Base-by-base conservation (phyloP, 2,888 invertebrate species). In the Tethea ocularis region DNA sequence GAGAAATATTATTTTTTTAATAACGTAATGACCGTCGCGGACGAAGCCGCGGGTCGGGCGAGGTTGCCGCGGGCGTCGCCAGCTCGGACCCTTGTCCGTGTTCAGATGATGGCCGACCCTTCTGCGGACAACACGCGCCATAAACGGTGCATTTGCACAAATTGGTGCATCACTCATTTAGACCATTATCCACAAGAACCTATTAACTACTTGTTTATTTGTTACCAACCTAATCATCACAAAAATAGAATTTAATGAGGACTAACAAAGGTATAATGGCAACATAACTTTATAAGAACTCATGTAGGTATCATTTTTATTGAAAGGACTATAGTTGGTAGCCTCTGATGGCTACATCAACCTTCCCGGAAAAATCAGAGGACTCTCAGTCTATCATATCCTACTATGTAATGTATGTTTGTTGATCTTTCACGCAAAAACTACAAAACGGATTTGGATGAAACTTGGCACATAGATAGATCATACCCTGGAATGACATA, bases 21-120 rank as follows among this genome's bases (percentile, higher is more conserved):
- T 81, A 81, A 79, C 81, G 79, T 82, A 82, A 84, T 86, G 72
- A 81, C 75, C 68, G 72, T 69, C 64, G 70, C 60, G 61, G 62
- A 38, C 60, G 62, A 58, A 61, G 65, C 68, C 69, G 71, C 68
- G 63, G 67, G 70, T 15, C 38, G 1, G n/a, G 3, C 38, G 38
- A 15, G 38, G n/a, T 13, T 5, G 38, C 38, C 38, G 38, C 38
- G 38, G 38, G 38, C 38, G 38, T 38, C 38, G 38, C 38, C 38
- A 4, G 4, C 38, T n/a, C n/a, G 38, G 38, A n/a, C 38, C 38
- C 38, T 38, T 15, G 38, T n/a, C 68, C 61, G 61, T 69, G 58
- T 65, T 68, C 61, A 46, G 53, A 52, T 61, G 61, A n/a, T 63
- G 52, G 41, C 58, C 57, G 59, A n/a, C 24, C 46, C 22, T 55